Base-by-base conservation (phyloP, 2,888 invertebrate genomes). In the Drosophila borealis region DNA sequence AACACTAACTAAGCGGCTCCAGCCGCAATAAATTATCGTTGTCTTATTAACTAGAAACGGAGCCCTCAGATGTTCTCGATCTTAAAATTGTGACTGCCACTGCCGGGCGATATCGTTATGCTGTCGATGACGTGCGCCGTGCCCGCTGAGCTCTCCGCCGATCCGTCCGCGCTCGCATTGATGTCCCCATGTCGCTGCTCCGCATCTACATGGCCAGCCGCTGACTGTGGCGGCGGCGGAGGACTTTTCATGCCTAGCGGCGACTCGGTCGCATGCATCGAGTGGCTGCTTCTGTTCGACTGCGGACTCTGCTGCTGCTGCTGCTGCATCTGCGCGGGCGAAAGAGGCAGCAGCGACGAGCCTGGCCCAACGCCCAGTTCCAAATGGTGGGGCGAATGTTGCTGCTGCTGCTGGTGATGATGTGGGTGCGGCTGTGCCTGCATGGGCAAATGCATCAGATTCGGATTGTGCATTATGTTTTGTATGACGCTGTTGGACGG, bases 51-150 rank as follows among this genome's bases (percentile, higher is more conserved):
- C 63, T 77, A 73, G n/a, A 19, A 34, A 8, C 36, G 21, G 25
- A 49, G 41, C 42, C 39, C 44, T 90, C 92, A 92, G 79, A 92
- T 92, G 67, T 92, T 90, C 78, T 92, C 92, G 69, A 92, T 92
- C 87, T 92, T 92, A 62, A 92, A 92, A 71, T 87, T 90, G 66
- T 91, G 90, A 42, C 90, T 29, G 8, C 8, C 88, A 64, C 84
- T 88, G 48, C 86, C 88, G 11, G 92, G 91, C 13, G 92, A 92
- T 83, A 92, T 92, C 56, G 91, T 91, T 57, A 92, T 91, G 17
- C 91, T 91, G 73, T 90, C 90, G 45, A 92, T 91, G 21, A 92
- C 91, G 70, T 90, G 91, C 19, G 91, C 90, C 13, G 76, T 70
- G n/a, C 74, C 60, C n/a, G 57, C 33, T 3, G 82, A 51, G 34